Conservation (phyloP, 2,888 invertebrate species). For the Parnassius glacialis region DNA sequence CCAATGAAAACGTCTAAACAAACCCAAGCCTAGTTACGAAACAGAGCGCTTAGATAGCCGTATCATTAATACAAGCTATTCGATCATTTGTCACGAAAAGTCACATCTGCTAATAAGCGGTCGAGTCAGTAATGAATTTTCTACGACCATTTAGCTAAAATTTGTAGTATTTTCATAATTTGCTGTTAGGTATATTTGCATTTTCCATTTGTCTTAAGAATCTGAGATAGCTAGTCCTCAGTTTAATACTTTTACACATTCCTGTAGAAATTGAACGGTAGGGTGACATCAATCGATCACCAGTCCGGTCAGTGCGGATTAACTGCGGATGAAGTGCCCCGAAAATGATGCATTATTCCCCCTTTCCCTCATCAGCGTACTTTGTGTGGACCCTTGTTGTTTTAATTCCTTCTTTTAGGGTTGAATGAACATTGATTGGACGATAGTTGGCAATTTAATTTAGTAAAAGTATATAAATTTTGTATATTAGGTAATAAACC, state of each 20-base stretch:
- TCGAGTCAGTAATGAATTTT: no score
- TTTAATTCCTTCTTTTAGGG: conserved; percentile 74
- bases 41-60: no score
- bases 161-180: not conserved
- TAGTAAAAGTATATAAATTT: not conserved
- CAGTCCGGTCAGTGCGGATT: conserved; percentile 56
- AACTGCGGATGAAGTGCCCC: conserved; percentile 70
- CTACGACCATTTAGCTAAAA: no score
- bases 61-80: no score
- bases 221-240: no score
- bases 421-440: conserved; percentile 46
- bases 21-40: no score
- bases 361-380: conserved; percentile 76
- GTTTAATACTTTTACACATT: conserved; percentile 41
- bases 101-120: no score
- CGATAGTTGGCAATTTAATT: conserved; percentile 18
- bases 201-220: no score
- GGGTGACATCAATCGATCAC: conserved; percentile 55
- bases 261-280: conserved; percentile 38
- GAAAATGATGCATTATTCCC: conserved; percentile 78
- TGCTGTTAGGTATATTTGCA: no score
- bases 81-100: no score
- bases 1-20: no score
- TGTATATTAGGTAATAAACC: no score
- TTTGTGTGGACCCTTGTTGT: conserved; percentile 70